phyloP scores from a whole-genome alignment of 2,888 invertebrate genomes.

The Uloborus plumipes region DNA sequence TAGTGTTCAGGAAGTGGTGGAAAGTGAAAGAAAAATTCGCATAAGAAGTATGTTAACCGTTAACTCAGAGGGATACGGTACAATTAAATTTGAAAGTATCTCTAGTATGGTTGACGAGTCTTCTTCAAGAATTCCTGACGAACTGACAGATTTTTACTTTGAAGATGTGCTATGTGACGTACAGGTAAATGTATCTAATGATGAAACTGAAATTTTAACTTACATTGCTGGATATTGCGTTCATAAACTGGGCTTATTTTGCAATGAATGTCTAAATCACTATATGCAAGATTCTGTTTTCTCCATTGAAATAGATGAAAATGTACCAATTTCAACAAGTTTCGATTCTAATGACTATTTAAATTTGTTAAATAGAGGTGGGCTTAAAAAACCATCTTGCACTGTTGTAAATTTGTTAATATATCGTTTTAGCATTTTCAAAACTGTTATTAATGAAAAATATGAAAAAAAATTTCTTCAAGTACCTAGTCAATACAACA shows the following conservation, averaged over 20 bases:
- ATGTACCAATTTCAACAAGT: neutral
- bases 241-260: neutral
- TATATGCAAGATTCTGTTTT: neutral
- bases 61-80: too few species aligned
- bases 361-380: neutral
- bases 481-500: neutral
- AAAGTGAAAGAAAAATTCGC: constrained; percentile 18
- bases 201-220: neutral
- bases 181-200: neutral
- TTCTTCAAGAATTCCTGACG: too few species aligned
- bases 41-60: neutral
- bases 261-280: neutral
- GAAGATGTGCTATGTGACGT: neutral
- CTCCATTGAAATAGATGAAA: neutral
- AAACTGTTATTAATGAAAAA: neutral
- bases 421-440: neutral
- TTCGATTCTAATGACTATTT: neutral
- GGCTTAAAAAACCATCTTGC: neutral
- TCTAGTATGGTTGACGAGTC: too few species aligned
- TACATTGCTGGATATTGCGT: neutral
- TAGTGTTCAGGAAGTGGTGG: constrained; percentile 11
- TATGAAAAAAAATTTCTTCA: neutral
- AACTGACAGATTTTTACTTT: neutral
- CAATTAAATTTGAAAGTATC: too few species aligned
- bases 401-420: neutral